These are phyloP conservation scores for Morpho helenor DNA, from an alignment of 2,888 invertebrate genomes.

Conservation along the genomic window DNA sequence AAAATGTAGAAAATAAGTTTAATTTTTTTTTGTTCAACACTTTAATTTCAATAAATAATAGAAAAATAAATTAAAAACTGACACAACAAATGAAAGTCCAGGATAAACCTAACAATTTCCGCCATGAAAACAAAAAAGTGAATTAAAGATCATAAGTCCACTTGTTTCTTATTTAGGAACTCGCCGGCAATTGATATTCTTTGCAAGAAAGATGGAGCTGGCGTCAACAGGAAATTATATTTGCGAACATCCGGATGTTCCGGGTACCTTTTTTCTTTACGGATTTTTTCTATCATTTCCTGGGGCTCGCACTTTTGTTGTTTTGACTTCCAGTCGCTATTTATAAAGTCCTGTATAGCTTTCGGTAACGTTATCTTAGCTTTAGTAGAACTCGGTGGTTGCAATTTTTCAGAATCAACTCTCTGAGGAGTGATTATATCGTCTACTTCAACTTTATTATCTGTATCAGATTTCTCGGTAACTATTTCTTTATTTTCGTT, in stretches of 20 bases:
- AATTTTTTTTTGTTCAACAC: background rate
- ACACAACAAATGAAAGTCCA: slow-evolving; percentile 8
- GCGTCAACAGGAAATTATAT: slow-evolving; percentile 86
- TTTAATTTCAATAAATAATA: slow-evolving; percentile 2
- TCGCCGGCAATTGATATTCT: slow-evolving; percentile 89
- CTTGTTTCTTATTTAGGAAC: slow-evolving; percentile 76
- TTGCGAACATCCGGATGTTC: slow-evolving; percentile 80
- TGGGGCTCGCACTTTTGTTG: slow-evolving; percentile 84
- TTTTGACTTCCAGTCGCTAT: slow-evolving; percentile 69
- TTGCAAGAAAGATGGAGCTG: slow-evolving; percentile 89
- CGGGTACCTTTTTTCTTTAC: slow-evolving; percentile 79
- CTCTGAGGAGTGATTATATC: slow-evolving; percentile 57
- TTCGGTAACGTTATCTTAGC: slow-evolving; percentile 74
- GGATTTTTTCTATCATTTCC: slow-evolving; percentile 83
- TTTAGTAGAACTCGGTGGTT: slow-evolving; percentile 53
- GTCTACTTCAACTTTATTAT: slow-evolving; percentile 51
- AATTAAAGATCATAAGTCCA: slow-evolving; percentile 43
- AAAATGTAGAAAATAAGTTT: background rate
- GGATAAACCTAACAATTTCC: slow-evolving; percentile 4
- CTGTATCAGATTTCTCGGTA: slow-evolving; percentile 15
- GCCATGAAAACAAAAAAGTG: slow-evolving; percentile 2
- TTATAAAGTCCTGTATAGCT: slow-evolving; percentile 78
- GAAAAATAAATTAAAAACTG: slow-evolving; percentile 13
- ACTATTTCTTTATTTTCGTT: slow-evolving; percentile 29
- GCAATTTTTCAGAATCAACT: slow-evolving; percentile 38